These are phyloP conservation scores for Elephantulus edwardii DNA, from an alignment of 2,113 vertebrate species.

Conservation along the genomic window DNA sequence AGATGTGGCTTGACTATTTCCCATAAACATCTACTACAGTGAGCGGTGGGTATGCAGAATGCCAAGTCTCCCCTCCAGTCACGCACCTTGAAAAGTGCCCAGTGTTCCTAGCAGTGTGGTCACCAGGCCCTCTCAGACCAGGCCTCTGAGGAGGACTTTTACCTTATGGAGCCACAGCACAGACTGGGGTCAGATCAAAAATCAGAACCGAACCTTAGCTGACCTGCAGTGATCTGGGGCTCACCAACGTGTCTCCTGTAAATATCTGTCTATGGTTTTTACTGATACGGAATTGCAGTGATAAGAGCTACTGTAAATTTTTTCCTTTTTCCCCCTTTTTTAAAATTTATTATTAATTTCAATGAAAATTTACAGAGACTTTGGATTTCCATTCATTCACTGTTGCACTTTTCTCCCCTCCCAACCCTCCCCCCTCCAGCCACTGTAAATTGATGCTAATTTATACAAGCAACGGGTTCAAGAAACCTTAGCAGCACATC, in stretches of 20 bases:
- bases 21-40: neutral
- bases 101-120: neutral
- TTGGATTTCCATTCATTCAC: too few relatives aligned
- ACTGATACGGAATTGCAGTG: neutral
- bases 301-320: neutral
- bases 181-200: neutral
- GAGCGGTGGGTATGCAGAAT: neutral
- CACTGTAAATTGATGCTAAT: neutral
- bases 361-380: too few relatives aligned
- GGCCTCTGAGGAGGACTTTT: too few relatives aligned
- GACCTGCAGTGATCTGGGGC: neutral
- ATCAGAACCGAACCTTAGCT: neutral
- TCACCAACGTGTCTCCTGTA: neutral
- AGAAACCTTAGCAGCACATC: neutral
- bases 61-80: rapidly evolving
- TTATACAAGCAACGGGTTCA: neutral
- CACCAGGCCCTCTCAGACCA: too few relatives aligned
- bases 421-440: too few relatives aligned
- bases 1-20: neutral
- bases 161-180: neutral
- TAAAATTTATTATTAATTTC: too few relatives aligned
- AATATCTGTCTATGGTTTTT: neutral
- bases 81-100: neutral
- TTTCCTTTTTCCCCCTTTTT: too few relatives aligned
- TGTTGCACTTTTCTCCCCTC: too few relatives aligned